Base-by-base conservation (phyloP, 2,888 invertebrate genomes). In the Acleris holmiana region DNA sequence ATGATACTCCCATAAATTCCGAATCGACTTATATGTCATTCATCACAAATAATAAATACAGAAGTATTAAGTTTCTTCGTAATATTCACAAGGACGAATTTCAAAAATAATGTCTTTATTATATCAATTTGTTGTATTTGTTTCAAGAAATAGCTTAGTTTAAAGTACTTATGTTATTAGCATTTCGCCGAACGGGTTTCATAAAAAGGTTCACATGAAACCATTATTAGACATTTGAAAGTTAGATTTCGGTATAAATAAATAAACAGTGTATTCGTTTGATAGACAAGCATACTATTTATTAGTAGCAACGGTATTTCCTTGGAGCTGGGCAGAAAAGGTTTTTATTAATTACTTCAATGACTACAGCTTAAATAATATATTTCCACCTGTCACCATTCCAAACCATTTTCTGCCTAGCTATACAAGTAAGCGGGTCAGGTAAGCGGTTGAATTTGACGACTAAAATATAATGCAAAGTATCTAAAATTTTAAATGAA, bases 1-100 rank as follows among this genome's bases (percentile, higher is more conserved):
- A 48, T 18, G 8, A 18, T 13, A 48, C 19, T 18, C 58, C n/a
- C 50, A 73, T 69, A 75, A 35, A 35, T 35, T 80, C 80, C 69
- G 79, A 86, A 86, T 86, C 84, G 84, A 85, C 85, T 18, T 48
- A 18, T 86, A 85, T 86, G 76, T 84, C 78, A 82, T 71, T 72
- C 72, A 73, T 85, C 78, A 83, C 78, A 79, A 83, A 81, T 78
- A 82, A 86, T 86, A 85, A 84, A 85, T 86, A 85, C 77, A 85
- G 85, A 86, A 86, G 85, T 86, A 85, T 80, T 82, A 80, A 71
- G 58, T 65, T 51, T 53, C 23, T 47, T 54, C 48, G 29, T 44
- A 40, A 67, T 69, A 46, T 46, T 46, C 46, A 46, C 46, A 46
- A 46, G 35, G 35, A 35, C 35, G 35, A 35, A 35, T 35, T 35